phyloP scores from a whole-genome alignment of 2,888 invertebrate genomes.

The Schrankia costaestrigalis region DNA sequence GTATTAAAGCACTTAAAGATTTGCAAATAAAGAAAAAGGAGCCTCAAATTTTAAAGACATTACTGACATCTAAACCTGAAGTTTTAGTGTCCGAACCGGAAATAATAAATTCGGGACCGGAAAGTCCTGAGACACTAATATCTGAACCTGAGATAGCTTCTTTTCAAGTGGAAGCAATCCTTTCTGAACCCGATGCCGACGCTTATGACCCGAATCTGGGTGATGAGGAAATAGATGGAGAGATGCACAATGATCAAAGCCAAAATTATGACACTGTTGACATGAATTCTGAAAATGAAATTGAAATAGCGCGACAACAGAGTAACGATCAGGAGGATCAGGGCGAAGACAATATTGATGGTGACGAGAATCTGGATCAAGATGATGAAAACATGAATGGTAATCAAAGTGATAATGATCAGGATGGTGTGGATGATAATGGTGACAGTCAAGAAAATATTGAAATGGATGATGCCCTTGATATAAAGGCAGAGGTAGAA shows the following conservation, averaged over 20 bases:
- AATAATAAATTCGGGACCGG: constrained; percentile 73
- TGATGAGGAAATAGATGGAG: constrained; percentile 49
- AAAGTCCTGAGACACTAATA: constrained; percentile 75
- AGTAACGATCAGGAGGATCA: constrained; percentile 46
- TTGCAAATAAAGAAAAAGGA: constrained; percentile 75
- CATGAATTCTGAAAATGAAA: constrained; percentile 76
- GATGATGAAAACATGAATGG: constrained; percentile 43
- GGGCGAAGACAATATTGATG: constrained; percentile 37
- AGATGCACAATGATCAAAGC: constrained; percentile 49
- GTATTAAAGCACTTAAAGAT: constrained; percentile 76
- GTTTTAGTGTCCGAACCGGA: constrained; percentile 73
- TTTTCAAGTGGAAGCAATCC: constrained; percentile 74
- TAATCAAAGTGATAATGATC: constrained; percentile 46
- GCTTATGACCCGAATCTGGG: constrained; percentile 50
- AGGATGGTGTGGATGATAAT: constrained; percentile 41
- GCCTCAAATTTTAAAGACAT: constrained; percentile 75
- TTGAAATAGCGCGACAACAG: constrained; percentile 69
- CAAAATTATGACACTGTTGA: constrained; percentile 73
- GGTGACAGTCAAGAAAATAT: constrained; percentile 44
- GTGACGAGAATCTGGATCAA: constrained; percentile 31
- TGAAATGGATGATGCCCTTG: constrained; percentile 40
- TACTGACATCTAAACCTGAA: constrained; percentile 71
- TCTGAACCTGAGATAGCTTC: constrained; percentile 77
- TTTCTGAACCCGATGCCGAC: constrained; percentile 71
- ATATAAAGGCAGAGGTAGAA: constrained; percentile 39